These are phyloP conservation scores for Campodea augens DNA, from an alignment of 1,140 invertebrate species.

Conservation along the genomic window DNA sequence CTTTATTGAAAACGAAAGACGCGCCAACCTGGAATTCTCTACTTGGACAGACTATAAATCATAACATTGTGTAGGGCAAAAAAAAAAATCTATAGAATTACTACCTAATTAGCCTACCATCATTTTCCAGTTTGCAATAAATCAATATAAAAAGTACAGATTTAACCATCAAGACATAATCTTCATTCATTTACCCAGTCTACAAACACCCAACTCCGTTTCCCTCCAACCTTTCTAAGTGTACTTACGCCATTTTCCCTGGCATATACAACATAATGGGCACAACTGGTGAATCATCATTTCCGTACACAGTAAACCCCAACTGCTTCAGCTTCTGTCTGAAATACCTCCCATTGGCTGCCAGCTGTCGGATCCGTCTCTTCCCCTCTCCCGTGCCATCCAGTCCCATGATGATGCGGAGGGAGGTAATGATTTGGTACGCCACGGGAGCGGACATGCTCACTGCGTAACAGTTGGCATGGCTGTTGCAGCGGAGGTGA, in stretches of 20 bases:
- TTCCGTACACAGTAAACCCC: slow-evolving; percentile 90
- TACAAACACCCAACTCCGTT: too few species aligned
- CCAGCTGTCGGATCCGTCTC: slow-evolving; percentile 50
- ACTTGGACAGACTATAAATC: too few species aligned
- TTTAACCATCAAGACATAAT: too few species aligned
- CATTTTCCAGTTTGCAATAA: too few species aligned
- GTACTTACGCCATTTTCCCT: slow-evolving; percentile 71
- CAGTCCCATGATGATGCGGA: slow-evolving; percentile 72
- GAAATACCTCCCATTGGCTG: slow-evolving; percentile 74
- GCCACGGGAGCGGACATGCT: slow-evolving; percentile 79
- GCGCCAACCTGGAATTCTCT: too few species aligned
- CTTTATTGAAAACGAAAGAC: too few species aligned
- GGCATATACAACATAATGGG: slow-evolving; percentile 87
- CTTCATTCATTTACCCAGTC: too few species aligned
- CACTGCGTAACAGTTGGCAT: slow-evolving; percentile 68
- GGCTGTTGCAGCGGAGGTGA: slow-evolving; percentile 58
- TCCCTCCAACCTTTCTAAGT: too few species aligned
- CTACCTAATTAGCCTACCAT: too few species aligned
- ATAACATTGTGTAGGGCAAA: too few species aligned
- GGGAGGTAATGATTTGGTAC: slow-evolving; percentile 74
- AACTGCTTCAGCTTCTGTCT: slow-evolving; percentile 65
- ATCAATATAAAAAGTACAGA: too few species aligned
- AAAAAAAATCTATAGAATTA: too few species aligned
- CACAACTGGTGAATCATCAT: slow-evolving; percentile 90
- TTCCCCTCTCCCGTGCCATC: slow-evolving; percentile 55